Conservation (phyloP, 2,797 vertebrate genomes). For the Rhinatrema bivittatum region DNA sequence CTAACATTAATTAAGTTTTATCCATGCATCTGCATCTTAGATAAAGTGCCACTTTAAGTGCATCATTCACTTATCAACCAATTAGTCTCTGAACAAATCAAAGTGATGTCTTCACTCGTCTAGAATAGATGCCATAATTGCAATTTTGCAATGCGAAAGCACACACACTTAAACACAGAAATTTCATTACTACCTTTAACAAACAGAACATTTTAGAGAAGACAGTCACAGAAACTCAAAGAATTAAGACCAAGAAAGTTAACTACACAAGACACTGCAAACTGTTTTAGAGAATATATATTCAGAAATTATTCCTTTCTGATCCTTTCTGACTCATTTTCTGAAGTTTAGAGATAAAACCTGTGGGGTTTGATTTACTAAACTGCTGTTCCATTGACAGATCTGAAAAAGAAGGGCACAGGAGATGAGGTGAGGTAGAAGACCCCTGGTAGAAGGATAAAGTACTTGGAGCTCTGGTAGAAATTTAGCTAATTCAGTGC, state of each 20-base stretch:
- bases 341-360: constrained; percentile 20
- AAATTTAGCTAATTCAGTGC: no score
- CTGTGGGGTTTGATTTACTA: no score
- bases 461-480: no score
- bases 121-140: constrained; percentile 5
- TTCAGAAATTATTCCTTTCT: constrained; percentile 8
- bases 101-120: not conserved
- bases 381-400: no score
- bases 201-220: constrained; percentile 11
- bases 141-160: constrained; percentile 16
- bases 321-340: constrained; percentile 9
- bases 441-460: no score
- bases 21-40: constrained; percentile 13
- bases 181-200: constrained; percentile 21
- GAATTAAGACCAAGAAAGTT: constrained; percentile 21
- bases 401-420: no score
- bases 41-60: constrained; percentile 10
- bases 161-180: constrained; percentile 13
- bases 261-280: not conserved
- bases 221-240: constrained; percentile 7
- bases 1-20: constrained; percentile 7
- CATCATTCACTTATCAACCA: constrained; percentile 19
- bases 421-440: no score
- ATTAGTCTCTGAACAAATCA: constrained; percentile 10
- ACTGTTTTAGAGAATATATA: constrained; percentile 5